phyloP scores from a whole-genome alignment of 37 sponge, comb jelly and placozoan species.

The Beroe forskalii region DNA sequence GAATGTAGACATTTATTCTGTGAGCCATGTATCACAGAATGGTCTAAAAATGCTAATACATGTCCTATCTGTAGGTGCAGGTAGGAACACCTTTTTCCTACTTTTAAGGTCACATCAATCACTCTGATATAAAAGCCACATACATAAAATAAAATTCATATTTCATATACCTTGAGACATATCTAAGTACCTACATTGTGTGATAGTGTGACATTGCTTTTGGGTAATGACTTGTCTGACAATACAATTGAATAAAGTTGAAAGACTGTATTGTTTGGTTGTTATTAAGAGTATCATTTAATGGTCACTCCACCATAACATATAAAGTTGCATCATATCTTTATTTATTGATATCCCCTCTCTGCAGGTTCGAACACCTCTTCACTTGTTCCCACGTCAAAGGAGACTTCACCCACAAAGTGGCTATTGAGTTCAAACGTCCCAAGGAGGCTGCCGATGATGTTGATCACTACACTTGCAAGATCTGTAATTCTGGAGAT shows the following conservation, averaged over 20 bases:
- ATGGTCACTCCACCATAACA: too few species aligned
- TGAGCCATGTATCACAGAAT: conserved; percentile 53
- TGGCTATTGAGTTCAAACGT: background rate
- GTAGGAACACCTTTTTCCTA: background rate
- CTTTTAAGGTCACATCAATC: background rate
- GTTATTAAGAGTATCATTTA: too few species aligned
- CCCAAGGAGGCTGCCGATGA: background rate
- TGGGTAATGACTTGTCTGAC: too few species aligned
- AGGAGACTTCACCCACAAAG: background rate
- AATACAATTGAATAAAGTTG: too few species aligned
- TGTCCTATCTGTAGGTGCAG: conserved; percentile 51
- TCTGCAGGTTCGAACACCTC: conserved; percentile 17
- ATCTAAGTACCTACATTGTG: too few species aligned
- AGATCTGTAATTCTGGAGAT: background rate
- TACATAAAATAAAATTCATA: too few species aligned
- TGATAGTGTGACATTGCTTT: too few species aligned
- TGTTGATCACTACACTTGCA: conserved; percentile 33
- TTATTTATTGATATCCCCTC: too few species aligned
- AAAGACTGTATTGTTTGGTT: too few species aligned
- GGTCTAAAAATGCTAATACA: conserved; percentile 60
- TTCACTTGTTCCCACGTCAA: background rate
- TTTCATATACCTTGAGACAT: too few species aligned
- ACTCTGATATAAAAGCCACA: background rate
- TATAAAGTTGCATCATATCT: too few species aligned
- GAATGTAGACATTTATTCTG: conserved; percentile 47